Evolutionary conservation across 2,113 vertebrate species (phyloP).

Genomic region (Heterotilapia buettikoferi): DNA sequence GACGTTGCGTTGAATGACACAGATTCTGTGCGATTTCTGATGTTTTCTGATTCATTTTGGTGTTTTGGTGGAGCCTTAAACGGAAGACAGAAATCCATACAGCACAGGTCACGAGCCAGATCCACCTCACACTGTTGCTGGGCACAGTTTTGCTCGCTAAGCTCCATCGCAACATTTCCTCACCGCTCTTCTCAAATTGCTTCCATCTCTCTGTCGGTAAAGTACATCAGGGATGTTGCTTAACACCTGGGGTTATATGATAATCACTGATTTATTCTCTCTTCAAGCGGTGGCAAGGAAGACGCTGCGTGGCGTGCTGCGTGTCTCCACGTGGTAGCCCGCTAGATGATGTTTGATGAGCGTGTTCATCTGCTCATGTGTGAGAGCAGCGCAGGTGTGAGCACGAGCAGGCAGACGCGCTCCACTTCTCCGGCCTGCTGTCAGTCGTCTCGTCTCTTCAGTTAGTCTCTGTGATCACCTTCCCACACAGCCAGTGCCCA

Average conservation of each 20-base stretch:
- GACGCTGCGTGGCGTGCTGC: slow-evolving; percentile 1
- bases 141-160: neutral
- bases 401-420: neutral
- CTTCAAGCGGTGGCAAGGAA: neutral
- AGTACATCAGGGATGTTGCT: slow-evolving; percentile 11
- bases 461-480: slow-evolving; percentile 16
- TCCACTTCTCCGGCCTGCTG: neutral
- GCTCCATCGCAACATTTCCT: neutral
- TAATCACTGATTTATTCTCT: slow-evolving; percentile 50
- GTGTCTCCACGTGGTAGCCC: neutral
- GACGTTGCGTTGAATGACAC: neutral
- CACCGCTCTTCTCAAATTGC: neutral
- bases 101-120: neutral
- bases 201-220: neutral
- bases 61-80: neutral
- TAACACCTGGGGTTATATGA: slow-evolving; percentile 29
- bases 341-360: slow-evolving; percentile 32
- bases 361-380: neutral
- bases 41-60: neutral
- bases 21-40: neutral
- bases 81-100: neutral
- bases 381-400: neutral
- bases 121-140: neutral
- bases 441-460: neutral
- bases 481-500: neutral